Base-by-base conservation (phyloP, 2,888 invertebrate genomes). In the Tricholauxania praeusta region DNA sequence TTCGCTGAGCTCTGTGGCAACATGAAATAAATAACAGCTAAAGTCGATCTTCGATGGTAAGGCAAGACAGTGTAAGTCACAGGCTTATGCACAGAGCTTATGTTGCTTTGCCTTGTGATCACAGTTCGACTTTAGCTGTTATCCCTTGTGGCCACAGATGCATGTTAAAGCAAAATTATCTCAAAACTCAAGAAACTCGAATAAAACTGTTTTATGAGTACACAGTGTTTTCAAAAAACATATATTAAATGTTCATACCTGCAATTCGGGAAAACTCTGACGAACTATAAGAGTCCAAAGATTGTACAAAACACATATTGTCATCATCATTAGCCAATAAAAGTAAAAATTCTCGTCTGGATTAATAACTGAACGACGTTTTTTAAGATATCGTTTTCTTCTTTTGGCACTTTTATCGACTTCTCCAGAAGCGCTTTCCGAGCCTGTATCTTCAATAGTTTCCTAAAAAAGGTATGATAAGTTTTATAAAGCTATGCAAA, bases 281-380 rank as follows among this genome's bases (percentile, higher is more conserved):
- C 98, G 91, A 60, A 97, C 97, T 81, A 98, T 98, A 77, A 96
- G 90, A 48, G 97, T 95, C 98, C 98, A 98, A 79, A 97, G 90
- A 89, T 98, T 98, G 89, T 98, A 98, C 74, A 98, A 91, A 80
- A 97, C 95, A 86, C 96, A 96, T 78, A 93, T 87, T 64, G 97
- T 96, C 80, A 97, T 91, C 77, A 96, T 88, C 90, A 96, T 93
- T 80, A 98, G 89, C 98, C 98, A 98, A 88, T 96, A 95, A 89
- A 97, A 98, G 90, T 96, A 96, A 88, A 96, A 95, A 88, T 96
- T 96, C 83, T 96, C 96, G 88, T 98, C 97, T 0, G 97, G 97
- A 88, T 97, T 97, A 79, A 98, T 94, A 69, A 98, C 96, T 32
- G 93, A 92, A 70, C 92, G 90, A 2, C 94, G 94, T 75, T 92